These are phyloP conservation scores for Panonychus citri DNA, from an alignment of 1,140 invertebrate genomes.

Conservation along the genomic window DNA sequence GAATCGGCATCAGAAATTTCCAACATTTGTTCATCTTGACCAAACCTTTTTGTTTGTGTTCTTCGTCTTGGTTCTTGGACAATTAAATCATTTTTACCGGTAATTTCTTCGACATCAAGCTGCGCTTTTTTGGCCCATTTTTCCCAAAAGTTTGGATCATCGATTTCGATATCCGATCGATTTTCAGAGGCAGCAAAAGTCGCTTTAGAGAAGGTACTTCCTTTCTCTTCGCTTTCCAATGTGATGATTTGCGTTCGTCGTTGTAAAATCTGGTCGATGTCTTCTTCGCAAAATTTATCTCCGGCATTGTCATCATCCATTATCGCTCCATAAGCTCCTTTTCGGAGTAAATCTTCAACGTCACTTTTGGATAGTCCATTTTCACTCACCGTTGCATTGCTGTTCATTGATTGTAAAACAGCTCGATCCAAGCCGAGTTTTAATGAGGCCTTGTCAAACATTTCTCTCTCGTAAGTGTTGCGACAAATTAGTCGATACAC, in stretches of 20 bases:
- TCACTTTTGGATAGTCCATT: constrained; percentile 81
- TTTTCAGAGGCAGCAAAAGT: constrained; percentile 86
- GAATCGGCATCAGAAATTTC: constrained; percentile 78
- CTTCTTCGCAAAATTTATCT: constrained; percentile 99
- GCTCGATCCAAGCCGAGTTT: constrained; percentile 97
- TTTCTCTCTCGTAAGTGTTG: constrained; percentile 97
- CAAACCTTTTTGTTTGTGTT: constrained; percentile 86
- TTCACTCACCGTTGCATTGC: constrained; percentile 19
- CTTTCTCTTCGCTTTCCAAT: constrained; percentile 80
- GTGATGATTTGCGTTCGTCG: constrained; percentile 87
- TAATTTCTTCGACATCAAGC: constrained; percentile 73
- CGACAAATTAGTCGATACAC: constrained; percentile 88
- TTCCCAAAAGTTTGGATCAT: constrained; percentile 99
- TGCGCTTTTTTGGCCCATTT: constrained; percentile 99
- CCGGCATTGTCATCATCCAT: constrained; percentile 98
- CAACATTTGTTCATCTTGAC: constrained; percentile 61
- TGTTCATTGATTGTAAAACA: constrained; percentile 95
- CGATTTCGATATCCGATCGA: constrained; percentile 86
- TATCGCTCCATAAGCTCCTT: constrained; percentile 79
- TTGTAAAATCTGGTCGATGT: constrained; percentile 93
- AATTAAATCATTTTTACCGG: constrained; percentile 62
- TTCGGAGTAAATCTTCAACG: constrained; percentile 93
- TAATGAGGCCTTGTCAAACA: constrained; percentile 97
- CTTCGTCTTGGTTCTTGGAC: constrained; percentile 78
- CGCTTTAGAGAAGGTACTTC: constrained; percentile 96